Base-by-base conservation (phyloP, 2,888 invertebrate genomes). In the Mythimna ferrago region DNA sequence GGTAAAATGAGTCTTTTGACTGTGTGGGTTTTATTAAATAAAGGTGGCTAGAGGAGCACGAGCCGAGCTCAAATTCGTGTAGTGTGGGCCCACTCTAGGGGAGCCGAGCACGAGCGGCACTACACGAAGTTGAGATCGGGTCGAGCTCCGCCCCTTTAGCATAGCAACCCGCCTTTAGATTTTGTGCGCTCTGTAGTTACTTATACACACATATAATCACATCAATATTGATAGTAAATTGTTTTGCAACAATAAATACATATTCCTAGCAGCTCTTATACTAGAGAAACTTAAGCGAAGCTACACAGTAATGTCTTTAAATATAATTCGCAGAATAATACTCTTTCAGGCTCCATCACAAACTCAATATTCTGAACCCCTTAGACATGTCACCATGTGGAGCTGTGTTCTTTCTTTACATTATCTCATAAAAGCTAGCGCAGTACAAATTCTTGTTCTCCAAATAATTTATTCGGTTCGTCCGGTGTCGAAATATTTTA, bases 281-380 rank as follows among this genome's bases (percentile, higher is more conserved):
- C 9, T 35, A 51, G 9, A 53, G 9, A 76, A 54, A 81, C 38
- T 57, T 51, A 73, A 32, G 38, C 21, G 32, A 81, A 54, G 58
- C 44, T 75, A 75, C n/a, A 11, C 19, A 54, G 41, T 80, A 60
- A 82, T 77, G 63, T 77, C 41, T 77, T 68, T 82, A 68, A 76
- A 82, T 69, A 9, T 56, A 56, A 57, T 57, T 76, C 61, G 41
- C 53, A 44, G 51, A 7, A 62, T 66, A 77, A 76, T 77, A 81
- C 67, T 58, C 44, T 57, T 66, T 76, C 57, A 81, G 67, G 62
- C 44, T 53, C 44, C 26, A 2, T 16, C 53, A 57, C 32, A 26
- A 44, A 57, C 41, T 21, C 7, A 19, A n/a, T 10, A n/a, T 44
- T 80, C 26, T 35, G 0, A 19, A 72, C 7, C 41, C 10, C 9